Percentiles rank a stretch among this genome's conserved stretches.
Conservation (phyloP, 2,113 vertebrate species). For the Embiotoca jacksoni region DNA sequence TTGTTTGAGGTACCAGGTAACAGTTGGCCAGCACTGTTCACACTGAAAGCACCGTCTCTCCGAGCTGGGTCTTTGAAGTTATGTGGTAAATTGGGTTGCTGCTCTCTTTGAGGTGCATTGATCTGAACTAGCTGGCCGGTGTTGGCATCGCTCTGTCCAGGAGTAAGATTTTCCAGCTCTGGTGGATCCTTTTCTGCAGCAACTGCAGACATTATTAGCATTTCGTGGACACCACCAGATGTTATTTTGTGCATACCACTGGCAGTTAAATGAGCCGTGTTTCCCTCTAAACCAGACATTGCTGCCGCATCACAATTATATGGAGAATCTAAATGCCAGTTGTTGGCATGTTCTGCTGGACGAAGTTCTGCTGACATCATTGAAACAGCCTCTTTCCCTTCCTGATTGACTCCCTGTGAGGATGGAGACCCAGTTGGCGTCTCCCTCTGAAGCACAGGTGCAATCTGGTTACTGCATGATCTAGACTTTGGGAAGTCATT, state of each 20-base stretch:
- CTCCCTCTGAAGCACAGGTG: constrained; percentile 79
- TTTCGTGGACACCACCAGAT: constrained; percentile 55
- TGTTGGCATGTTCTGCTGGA: constrained; percentile 37
- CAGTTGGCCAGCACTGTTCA: constrained; percentile 10
- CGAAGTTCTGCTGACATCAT: constrained; percentile 33
- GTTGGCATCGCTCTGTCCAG: constrained; percentile 15
- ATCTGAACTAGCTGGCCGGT: constrained; percentile 35
- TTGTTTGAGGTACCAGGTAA: constrained; percentile 27
- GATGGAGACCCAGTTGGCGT: constrained; percentile 48
- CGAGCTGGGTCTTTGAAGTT: constrained; percentile 36
- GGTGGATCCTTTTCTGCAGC: constrained; percentile 36
- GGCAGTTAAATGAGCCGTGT: constrained; percentile 51
- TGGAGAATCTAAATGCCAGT: constrained; percentile 55
- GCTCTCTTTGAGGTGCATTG: constrained; percentile 41
- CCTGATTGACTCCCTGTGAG: constrained; percentile 28
- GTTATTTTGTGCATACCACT: constrained; percentile 55
- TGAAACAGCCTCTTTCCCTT: constrained; percentile 18
- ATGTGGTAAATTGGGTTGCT: constrained; percentile 32
- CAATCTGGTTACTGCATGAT: constrained; percentile 44
- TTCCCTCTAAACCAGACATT: constrained; percentile 44
- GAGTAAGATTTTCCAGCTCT: constrained; percentile 41
- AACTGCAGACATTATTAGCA: constrained; percentile 40
- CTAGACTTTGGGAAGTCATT: constrained; percentile 29
- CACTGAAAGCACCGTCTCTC: constrained; percentile 15
- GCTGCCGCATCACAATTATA: constrained; percentile 42